These are phyloP conservation scores for Eupithecia tripunctaria DNA, from an alignment of 2,888 invertebrate species.

Conservation along the genomic window DNA sequence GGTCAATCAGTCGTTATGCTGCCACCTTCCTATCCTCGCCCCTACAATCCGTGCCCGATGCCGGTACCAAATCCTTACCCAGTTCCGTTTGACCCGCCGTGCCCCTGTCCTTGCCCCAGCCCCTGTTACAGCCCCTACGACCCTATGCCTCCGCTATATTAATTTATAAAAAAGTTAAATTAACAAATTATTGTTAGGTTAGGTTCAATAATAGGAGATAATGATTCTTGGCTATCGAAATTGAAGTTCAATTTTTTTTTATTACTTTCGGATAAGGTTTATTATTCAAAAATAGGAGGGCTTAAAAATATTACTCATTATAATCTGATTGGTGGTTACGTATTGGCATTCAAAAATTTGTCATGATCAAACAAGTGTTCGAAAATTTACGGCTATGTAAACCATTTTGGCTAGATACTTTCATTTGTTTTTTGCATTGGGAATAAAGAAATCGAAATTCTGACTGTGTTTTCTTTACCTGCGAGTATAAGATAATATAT, in stretches of 20 bases:
- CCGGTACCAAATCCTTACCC: constrained; percentile 27
- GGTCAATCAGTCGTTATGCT: constrained; percentile 55
- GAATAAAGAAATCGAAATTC: not conserved
- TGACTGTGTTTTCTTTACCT: not conserved
- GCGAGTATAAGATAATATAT: no score
- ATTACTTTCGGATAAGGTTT: not conserved
- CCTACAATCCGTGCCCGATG: not conserved
- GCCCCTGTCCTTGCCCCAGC: constrained; percentile 21
- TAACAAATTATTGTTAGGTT: no score
- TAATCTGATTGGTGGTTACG: not conserved
- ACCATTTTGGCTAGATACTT: not conserved
- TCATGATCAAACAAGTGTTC: not conserved
- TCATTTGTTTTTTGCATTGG: not conserved
- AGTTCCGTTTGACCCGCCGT: constrained; percentile 31
- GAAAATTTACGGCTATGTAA: not conserved
- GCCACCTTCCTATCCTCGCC: constrained; percentile 22
- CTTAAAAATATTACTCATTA: not conserved
- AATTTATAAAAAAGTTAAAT: not conserved
- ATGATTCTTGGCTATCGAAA: not conserved
- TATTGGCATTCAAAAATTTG: not conserved
- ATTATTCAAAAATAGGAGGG: not conserved
- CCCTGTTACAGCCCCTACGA: not conserved
- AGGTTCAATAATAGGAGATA: not conserved
- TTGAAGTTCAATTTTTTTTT: no score
- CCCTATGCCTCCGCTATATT: not conserved